Base-by-base conservation (phyloP, 2,797 vertebrate genomes). In the Tragopan temminckii region DNA sequence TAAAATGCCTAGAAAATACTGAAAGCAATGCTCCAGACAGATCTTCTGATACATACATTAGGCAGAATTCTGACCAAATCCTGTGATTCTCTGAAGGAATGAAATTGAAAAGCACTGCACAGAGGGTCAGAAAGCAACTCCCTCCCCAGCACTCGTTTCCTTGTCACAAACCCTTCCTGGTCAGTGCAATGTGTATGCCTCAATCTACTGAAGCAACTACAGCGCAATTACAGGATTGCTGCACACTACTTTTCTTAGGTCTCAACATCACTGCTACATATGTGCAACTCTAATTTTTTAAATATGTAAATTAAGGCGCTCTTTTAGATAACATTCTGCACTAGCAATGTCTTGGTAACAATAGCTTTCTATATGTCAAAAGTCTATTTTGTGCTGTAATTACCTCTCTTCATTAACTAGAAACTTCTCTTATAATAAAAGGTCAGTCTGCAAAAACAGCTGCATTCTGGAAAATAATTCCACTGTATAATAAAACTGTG, bases 381-480 rank as follows among this genome's bases (percentile, higher is more conserved):
- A 97, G 79, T 85, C 92, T 91, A 67, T 71, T 97, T 87, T 75
- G 59, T 93, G 86, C 85, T 93, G 43, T 89, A 96, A 97, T 96
- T 96, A 93, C 61, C 69, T 96, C 96, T 91, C 96, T 95, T 97
- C 80, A 89, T 96, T 96, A 97, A 80, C 93, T 59, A 96, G 77
- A 96, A 95, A 95, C 57, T 96, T 95, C 81, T 87, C 85, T 89
- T 96, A 91, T 63, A 97, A 96, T 94, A 91, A 94, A 96, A 97
- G 96, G 87, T 95, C 95, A 96, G 80, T 80, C 78, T 95, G 78
- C 33, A n/a, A 95, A 97, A 97, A 92, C 88, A 96, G 90, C 87
- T 93, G 88, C 59, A 95, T 87, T 88, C 83, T 81, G 64, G 88
- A 90, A 96, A 95, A 95, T 89, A 96, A 95, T 90, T 93, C 48